phyloP scores from a whole-genome alignment of 2,888 invertebrate species.

The Neoascia interrupta region DNA sequence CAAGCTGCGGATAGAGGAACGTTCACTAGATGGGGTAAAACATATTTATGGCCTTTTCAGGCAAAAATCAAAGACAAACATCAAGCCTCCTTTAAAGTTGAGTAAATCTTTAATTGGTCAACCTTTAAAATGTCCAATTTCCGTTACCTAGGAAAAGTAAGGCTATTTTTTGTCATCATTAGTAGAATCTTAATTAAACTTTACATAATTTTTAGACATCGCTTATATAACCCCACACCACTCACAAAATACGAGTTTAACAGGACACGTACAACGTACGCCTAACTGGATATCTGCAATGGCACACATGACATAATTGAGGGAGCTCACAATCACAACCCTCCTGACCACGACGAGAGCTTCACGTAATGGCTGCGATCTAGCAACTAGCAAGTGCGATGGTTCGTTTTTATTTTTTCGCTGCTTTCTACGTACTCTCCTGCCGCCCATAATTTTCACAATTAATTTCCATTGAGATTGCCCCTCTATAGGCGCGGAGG shows the following conservation, averaged over 20 bases:
- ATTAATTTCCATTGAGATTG: conserved; percentile 45
- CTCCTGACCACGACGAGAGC: too few relatives aligned
- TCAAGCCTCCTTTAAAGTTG: too few relatives aligned
- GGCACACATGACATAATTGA: background rate
- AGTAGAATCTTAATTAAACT: too few relatives aligned
- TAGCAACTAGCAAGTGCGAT: background rate
- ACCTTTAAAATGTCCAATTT: too few relatives aligned
- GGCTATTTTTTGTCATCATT: too few relatives aligned
- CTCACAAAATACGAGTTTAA: conserved; percentile 37
- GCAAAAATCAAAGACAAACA: too few relatives aligned
- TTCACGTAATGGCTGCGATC: conserved; percentile 14
- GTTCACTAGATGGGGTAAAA: too few relatives aligned
- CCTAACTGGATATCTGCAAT: conserved; percentile 6
- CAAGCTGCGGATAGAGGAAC: too few relatives aligned
- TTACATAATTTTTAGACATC: conserved; percentile 46
- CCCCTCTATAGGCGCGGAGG: background rate
- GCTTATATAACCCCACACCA: background rate
- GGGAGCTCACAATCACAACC: too few relatives aligned
- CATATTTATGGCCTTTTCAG: too few relatives aligned
- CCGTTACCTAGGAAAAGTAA: too few relatives aligned
- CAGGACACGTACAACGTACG: conserved; percentile 19
- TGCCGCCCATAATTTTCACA: conserved; percentile 19
- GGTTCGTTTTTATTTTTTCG: conserved; percentile 7
- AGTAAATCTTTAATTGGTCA: too few relatives aligned
- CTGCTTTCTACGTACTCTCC: background rate